Evolutionary conservation across 2,113 vertebrate species (phyloP).

Genomic region (Menidia beryllina): DNA sequence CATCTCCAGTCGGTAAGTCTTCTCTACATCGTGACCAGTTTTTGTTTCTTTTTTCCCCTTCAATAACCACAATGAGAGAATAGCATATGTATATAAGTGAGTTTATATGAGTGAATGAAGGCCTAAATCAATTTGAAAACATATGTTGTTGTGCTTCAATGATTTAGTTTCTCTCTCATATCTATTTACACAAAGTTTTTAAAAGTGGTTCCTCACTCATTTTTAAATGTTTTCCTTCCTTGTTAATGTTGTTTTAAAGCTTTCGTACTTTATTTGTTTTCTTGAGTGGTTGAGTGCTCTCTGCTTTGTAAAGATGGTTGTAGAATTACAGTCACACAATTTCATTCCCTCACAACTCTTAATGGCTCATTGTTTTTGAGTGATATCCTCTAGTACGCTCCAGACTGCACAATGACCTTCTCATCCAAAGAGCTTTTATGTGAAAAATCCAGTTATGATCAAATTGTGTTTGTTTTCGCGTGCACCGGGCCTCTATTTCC

Average conservation of each 20-base stretch:
- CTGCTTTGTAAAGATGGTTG: background rate
- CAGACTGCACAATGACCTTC: background rate
- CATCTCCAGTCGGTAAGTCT: conserved; percentile 81
- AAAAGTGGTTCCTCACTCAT: background rate
- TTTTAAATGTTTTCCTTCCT: background rate
- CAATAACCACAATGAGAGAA: background rate
- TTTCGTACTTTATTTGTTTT: background rate
- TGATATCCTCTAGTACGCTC: background rate
- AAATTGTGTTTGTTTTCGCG: conserved; percentile 5
- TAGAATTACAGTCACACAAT: background rate
- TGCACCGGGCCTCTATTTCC: background rate
- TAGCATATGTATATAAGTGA: background rate
- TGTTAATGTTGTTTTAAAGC: background rate
- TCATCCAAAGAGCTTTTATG: conserved; percentile 2
- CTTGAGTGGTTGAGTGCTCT: conserved; percentile 4
- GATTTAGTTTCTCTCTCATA: conserved; percentile 9
- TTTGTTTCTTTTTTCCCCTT: background rate
- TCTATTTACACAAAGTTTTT: conserved; percentile 11
- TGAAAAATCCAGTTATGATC: background rate
- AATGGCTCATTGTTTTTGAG: background rate
- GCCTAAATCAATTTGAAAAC: conserved; percentile 21
- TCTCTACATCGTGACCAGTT: background rate
- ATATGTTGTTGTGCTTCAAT: background rate
- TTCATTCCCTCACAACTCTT: background rate
- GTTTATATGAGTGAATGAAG: no score